Conservation (phyloP, 2,888 invertebrate genomes). For the Trichogramma dendrolimi region DNA sequence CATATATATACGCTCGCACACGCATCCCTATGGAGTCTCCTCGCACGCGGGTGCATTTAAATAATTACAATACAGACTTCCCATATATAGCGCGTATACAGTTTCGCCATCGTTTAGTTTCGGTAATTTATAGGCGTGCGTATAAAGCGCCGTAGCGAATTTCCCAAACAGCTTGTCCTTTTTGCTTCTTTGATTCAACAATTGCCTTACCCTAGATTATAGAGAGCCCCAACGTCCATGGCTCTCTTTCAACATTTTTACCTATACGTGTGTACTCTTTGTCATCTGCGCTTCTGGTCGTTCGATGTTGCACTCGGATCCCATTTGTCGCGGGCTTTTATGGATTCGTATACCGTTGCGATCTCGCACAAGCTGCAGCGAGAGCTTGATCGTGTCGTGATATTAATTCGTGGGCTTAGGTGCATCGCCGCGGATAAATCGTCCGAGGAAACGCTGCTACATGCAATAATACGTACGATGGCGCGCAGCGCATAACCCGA, state of each 20-base stretch:
- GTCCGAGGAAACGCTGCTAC: no score
- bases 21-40: conserved; percentile 9
- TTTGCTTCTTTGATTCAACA: conserved; percentile 17
- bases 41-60: conserved; percentile 42
- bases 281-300: conserved; percentile 11
- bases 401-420: conserved; percentile 11
- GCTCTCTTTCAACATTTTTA: neutral
- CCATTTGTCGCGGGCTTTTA: conserved; percentile 22
- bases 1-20: conserved; percentile 1
- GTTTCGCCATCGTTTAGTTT: conserved; percentile 41
- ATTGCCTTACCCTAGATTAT: no score
- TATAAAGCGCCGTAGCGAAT: conserved; percentile 42
- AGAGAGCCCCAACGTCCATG: no score
- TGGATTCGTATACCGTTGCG: neutral
- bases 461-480: no score
- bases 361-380: no score
- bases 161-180: conserved; percentile 29
- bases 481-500: no score
- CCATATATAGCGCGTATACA: no score
- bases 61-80: conserved; percentile 47
- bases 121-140: conserved; percentile 49
- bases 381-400: neutral
- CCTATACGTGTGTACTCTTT: conserved; percentile 7
- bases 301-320: neutral
- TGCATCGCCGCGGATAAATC: no score